Evolutionary conservation across 2,888 invertebrate genomes (phyloP).

Genomic region (Lamproptera curius): DNA sequence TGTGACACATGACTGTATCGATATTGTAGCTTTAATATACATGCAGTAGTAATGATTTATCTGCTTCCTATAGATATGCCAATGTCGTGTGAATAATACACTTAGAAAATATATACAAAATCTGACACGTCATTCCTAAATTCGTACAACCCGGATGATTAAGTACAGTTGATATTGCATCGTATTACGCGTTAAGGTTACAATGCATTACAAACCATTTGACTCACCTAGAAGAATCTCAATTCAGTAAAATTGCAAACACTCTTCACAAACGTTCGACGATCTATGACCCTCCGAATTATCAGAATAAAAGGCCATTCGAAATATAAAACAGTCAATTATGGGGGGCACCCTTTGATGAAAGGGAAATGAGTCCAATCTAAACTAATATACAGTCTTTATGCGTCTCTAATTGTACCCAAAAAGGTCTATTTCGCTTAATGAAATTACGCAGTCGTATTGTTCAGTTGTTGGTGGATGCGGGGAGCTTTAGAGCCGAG

Average conservation of each 20-base stretch:
- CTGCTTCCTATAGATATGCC: no score
- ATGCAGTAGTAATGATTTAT: no score
- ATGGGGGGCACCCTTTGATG: slow-evolving; percentile 32
- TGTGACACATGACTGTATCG: no score
- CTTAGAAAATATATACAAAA: no score
- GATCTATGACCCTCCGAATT: slow-evolving; percentile 47
- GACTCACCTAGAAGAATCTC: no score
- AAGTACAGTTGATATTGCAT: no score
- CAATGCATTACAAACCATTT: no score
- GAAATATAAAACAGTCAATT: slow-evolving; percentile 53
- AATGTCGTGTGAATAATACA: no score
- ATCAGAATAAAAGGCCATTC: slow-evolving; percentile 49
- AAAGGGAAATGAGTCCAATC: slow-evolving; percentile 28
- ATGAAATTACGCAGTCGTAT: slow-evolving; percentile 34
- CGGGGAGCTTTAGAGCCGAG: neutral
- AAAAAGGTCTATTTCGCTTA: slow-evolving; percentile 39
- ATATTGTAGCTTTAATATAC: no score
- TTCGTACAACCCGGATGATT: no score
- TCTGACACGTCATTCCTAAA: no score
- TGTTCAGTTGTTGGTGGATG: slow-evolving; percentile 16
- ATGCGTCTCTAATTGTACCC: slow-evolving; percentile 44
- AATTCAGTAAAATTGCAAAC: slow-evolving; percentile 8
- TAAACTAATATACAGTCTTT: slow-evolving; percentile 42
- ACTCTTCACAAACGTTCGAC: slow-evolving; percentile 38
- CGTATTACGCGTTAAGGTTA: no score